Evolutionary conservation across 2,797 vertebrate species (phyloP), one percentile per base, ranked within the genome.

Genomic region (Avahi laniger): DNA sequence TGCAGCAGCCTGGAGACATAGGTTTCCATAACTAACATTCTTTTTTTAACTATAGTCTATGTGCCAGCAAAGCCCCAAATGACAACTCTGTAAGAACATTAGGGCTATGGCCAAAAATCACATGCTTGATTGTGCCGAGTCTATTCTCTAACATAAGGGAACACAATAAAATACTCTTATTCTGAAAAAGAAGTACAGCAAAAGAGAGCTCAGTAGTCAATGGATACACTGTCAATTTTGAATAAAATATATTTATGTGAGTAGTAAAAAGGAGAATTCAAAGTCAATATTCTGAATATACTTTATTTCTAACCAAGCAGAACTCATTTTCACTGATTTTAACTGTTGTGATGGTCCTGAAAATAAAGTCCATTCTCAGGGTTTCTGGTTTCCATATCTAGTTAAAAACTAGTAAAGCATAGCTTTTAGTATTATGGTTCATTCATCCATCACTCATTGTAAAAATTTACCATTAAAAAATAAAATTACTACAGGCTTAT

Each of bases 381-480:
- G 43, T 15, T 87, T 88, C 59, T 63, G 48, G 35, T 73, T 91
- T 97, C 48, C 24, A 20, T 82, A 86, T 86, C 22, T 41, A 90
- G 14, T n/a, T 93, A 87, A n/a, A 88, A 92, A 90, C 48, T 57
- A 79, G 38, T 13, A 72, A 0, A 76, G 14, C 52, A 88, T 2
- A 92, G 84, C 54, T 46, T 92, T 69, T 69, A 52, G 33, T 52
- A 48, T 73, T 83, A 92, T 1, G 14, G n/a, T 22, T 83, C 52
- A 87, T 33, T 90, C 70, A 76, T 26, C n/a, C 57, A 46, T 67
- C 50, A 83, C 22, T 78, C 57, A 93, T 1, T 88, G 5, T 72
- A 96, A 95, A 96, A 95, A 67, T 59, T 70, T 59, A 80, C 35
- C 67, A 92, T 59, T 92, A 92, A 94, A 84, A 91, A 89, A 87